Percentiles rank a stretch among this genome's conserved stretches.
Conservation (phyloP, 1,140 invertebrate genomes). For the Trichogramma pretiosum region DNA sequence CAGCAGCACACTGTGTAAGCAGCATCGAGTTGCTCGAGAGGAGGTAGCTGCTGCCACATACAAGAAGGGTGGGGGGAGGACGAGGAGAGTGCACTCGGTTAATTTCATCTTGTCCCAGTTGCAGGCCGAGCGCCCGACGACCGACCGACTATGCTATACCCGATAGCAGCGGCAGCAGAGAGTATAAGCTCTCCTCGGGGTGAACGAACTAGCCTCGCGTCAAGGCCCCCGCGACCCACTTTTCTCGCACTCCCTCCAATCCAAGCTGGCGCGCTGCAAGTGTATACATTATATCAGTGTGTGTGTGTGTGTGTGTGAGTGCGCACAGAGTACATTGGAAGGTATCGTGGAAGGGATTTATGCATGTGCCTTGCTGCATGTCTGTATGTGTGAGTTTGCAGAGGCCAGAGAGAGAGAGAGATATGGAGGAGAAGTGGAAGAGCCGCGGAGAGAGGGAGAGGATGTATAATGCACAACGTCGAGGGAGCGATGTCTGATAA, state of each 20-base stretch:
- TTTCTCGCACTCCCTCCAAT: no score
- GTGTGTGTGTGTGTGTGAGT: constrained; percentile 2
- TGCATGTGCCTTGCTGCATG: no score
- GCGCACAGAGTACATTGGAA: constrained; percentile 4
- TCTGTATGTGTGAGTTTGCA: constrained; percentile 2
- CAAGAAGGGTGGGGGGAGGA: constrained; percentile 16
- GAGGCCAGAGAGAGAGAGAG: constrained; percentile 1
- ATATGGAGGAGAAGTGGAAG: constrained; percentile 23
- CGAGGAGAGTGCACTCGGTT: constrained; percentile 35
- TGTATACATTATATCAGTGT: no score
- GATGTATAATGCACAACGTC: constrained; percentile 9
- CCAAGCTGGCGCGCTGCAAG: no score
- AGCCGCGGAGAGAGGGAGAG: constrained; percentile 20
- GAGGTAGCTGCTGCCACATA: no score
- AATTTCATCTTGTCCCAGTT: constrained; percentile 50
- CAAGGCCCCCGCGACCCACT: constrained; percentile 46
- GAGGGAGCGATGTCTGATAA: no score
- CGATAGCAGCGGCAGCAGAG: no score
- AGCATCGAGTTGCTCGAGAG: no score
- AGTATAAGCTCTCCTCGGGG: no score
- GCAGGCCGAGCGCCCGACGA: constrained; percentile 39
- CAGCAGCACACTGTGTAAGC: no score
- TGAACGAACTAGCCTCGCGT: constrained; percentile 48
- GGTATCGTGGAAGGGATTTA: neutral
- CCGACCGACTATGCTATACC: no score